These are phyloP conservation scores for Ambastaia sidthimunki DNA, from an alignment of 2,797 vertebrate species.

Conservation along the genomic window DNA sequence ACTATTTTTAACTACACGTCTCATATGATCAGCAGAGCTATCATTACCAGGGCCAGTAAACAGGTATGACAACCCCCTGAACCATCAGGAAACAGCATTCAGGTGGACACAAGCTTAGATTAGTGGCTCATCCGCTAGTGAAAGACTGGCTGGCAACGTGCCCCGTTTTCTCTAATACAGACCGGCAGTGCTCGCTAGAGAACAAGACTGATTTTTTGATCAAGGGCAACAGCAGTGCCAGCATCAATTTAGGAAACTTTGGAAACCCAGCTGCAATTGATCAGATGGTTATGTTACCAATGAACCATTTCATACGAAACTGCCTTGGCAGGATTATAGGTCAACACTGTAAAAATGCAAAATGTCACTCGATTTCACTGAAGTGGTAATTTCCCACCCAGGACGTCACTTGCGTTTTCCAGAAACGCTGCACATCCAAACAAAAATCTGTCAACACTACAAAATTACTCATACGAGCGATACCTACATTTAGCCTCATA, in stretches of 20 bases:
- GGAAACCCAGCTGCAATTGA: conserved; percentile 25
- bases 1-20: neutral
- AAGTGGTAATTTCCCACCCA: conserved; percentile 39
- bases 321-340: conserved; percentile 29
- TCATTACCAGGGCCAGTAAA: conserved; percentile 7
- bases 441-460: conserved; percentile 18
- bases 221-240: conserved; percentile 26
- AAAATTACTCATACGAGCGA: conserved; percentile 37
- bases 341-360: conserved; percentile 45
- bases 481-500: conserved; percentile 43
- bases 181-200: conserved; percentile 32
- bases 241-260: conserved; percentile 32
- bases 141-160: conserved; percentile 53
- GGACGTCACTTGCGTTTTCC: conserved; percentile 45
- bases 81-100: conserved; percentile 16
- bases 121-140: conserved; percentile 50
- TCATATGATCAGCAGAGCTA: conserved; percentile 2
- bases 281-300: conserved; percentile 47
- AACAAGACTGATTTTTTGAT: neutral
- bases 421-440: conserved; percentile 32
- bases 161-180: conserved; percentile 50
- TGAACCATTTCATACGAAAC: conserved; percentile 32
- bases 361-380: conserved; percentile 45
- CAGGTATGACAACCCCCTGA: conserved; percentile 39
- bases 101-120: conserved; percentile 49